Evolutionary conservation across 2,888 invertebrate species (phyloP), one percentile per base, ranked within the genome.

Genomic region (Sminthurinus aureus): DNA sequence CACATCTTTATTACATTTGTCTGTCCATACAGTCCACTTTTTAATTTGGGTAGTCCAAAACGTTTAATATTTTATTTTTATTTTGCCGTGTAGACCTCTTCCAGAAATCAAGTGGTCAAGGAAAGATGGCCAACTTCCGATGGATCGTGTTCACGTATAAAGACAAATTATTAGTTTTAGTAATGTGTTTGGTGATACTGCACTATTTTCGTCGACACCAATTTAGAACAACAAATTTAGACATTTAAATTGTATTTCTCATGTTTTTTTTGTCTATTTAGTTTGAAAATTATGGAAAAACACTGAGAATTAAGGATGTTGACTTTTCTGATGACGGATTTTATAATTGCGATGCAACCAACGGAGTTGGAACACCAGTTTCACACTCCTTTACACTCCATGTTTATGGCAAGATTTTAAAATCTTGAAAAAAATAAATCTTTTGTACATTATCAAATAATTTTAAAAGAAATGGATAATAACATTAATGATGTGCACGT

Each of bases 101-200:
- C 99, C 99, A 0, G 95, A 97, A 90, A 96, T 97, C 6, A 93
- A 96, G 18, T 99, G 99, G 99, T 93, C 93, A 87, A 97, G 97
- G 91, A 93, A 95, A 89, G 96, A 96, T 0, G 91, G 91, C 18
- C 91, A 92, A 78, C 92, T 98, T 52, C 89, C 89, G 18, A 83
- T 83, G 13, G 89, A 89, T 38, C 89, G 91, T 50, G 89, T 91
- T 38, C 38, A 38, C 1, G 38, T 38, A 38, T 38, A 6, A 38
- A 38, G 38, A 38, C 6, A 38, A 4, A 6, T 4, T 38, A 38
- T 38, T 38, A 38, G n/a, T n/a, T n/a, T n/a, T n/a, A n/a, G n/a
- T n/a, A n/a, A n/a, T n/a, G n/a, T n/a, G n/a, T n/a, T n/a, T n/a
- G n/a, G n/a, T n/a, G n/a, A n/a, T n/a, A n/a, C n/a, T n/a, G n/a